These are phyloP conservation scores for Burhinus bistriatus DNA, from an alignment of 2,113 vertebrate genomes.

Conservation along the genomic window DNA sequence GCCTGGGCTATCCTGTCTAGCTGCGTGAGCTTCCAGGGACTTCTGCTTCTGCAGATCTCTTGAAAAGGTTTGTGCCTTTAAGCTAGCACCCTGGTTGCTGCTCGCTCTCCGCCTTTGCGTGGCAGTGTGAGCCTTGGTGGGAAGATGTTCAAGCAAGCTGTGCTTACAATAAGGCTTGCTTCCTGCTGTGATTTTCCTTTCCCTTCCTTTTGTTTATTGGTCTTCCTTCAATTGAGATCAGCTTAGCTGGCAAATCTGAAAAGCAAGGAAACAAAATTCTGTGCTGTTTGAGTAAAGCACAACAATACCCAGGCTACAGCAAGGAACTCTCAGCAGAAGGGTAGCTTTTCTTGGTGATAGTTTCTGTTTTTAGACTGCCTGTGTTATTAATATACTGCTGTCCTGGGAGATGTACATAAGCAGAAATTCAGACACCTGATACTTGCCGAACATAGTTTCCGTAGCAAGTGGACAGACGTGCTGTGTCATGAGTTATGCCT, in stretches of 20 bases:
- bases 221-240: constrained; percentile 21
- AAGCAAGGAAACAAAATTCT: not conserved
- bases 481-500: constrained; percentile 35
- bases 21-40: not conserved
- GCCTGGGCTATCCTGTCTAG: not conserved
- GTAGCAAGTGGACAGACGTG: constrained; percentile 41
- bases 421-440: constrained; percentile 66
- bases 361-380: constrained; percentile 66
- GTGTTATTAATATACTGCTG: constrained; percentile 69
- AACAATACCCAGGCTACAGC: not conserved
- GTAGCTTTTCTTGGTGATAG: constrained; percentile 38
- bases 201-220: constrained; percentile 16
- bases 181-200: not conserved
- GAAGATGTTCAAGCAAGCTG: not conserved
- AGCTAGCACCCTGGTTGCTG: not conserved
- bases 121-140: not conserved
- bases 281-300: not conserved
- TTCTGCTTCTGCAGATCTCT: not conserved
- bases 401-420: constrained; percentile 27
- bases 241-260: not conserved
- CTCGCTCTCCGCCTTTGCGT: not conserved
- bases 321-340: not conserved
- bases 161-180: not conserved
- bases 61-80: not conserved
- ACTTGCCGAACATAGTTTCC: constrained; percentile 71